These are phyloP conservation scores for Hemibagrus guttatus DNA, from an alignment of 2,797 vertebrate genomes.

Conservation along the genomic window DNA sequence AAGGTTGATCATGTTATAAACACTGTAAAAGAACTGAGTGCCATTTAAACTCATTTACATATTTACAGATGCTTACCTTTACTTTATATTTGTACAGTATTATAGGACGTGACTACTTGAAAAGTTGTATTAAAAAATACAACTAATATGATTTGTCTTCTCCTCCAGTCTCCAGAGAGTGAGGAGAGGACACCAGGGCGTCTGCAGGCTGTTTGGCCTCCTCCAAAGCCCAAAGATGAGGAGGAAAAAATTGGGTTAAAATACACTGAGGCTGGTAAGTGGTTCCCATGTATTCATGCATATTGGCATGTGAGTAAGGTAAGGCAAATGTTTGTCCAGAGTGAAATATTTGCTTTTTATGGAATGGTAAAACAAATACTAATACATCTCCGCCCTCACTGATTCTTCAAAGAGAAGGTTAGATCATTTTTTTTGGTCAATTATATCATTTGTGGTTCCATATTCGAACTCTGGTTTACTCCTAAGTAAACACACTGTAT, in stretches of 20 bases:
- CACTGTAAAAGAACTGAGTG: not conserved
- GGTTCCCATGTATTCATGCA: not conserved
- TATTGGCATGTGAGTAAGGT: slow-evolving; percentile 1
- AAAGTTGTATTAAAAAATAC: slow-evolving; percentile 4
- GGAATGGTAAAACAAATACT: slow-evolving; percentile 44
- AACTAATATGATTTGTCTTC: slow-evolving; percentile 19
- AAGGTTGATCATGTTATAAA: not conserved
- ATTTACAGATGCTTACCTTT: not conserved
- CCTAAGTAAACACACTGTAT: not conserved
- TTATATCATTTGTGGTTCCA: not conserved
- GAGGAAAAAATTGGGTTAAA: slow-evolving; percentile 92
- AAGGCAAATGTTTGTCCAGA: slow-evolving; percentile 59
- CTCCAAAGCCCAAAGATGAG: slow-evolving; percentile 82
- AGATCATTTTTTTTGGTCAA: not conserved
- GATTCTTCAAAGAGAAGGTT: slow-evolving; percentile 12
- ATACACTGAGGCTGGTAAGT: slow-evolving; percentile 95
- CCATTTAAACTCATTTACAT: not conserved
- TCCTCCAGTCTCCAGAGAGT: slow-evolving; percentile 67
- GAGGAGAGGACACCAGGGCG: slow-evolving; percentile 91
- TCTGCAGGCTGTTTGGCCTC: slow-evolving; percentile 93
- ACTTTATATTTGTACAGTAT: not conserved
- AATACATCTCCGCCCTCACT: slow-evolving; percentile 64
- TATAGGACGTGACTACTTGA: not conserved
- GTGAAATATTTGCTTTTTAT: slow-evolving; percentile 48
- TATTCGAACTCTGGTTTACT: not conserved